These are phyloP conservation scores for Ernsta delagoae DNA, from an alignment of 2,888 invertebrate genomes.

Conservation along the genomic window DNA sequence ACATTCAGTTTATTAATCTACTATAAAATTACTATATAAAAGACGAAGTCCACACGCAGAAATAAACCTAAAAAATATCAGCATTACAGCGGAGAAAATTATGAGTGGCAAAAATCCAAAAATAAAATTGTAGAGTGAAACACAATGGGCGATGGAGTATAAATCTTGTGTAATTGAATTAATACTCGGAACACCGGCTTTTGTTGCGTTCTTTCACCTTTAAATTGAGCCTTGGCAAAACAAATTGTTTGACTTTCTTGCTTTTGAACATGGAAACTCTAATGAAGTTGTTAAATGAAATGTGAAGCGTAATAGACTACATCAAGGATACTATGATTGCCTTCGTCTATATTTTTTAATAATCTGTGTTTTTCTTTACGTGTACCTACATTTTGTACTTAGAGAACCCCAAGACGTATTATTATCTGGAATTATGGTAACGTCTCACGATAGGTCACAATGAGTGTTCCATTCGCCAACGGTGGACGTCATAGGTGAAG, in stretches of 20 bases:
- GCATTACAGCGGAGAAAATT: constrained; percentile 26
- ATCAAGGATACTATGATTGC: not conserved
- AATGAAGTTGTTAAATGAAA: not conserved
- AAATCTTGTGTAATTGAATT: constrained; percentile 37
- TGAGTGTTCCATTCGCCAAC: too few relatives aligned
- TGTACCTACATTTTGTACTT: too few relatives aligned
- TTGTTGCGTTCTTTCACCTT: constrained; percentile 32
- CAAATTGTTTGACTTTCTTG: constrained; percentile 33
- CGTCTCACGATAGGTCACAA: too few relatives aligned
- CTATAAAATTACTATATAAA: not conserved
- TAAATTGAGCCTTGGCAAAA: constrained; percentile 29
- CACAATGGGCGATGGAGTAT: constrained; percentile 36
- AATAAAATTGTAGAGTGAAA: constrained; percentile 20
- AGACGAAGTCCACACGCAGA: constrained; percentile 1
- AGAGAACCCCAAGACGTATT: too few relatives aligned
- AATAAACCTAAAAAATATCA: constrained; percentile 11
- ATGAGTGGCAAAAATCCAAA: constrained; percentile 24
- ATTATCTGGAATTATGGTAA: too few relatives aligned
- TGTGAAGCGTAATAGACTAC: not conserved
- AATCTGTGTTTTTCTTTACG: too few relatives aligned
- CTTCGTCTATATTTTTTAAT: not conserved
- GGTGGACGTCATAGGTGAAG: too few relatives aligned
- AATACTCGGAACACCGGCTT: constrained; percentile 31
- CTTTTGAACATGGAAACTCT: constrained; percentile 2
- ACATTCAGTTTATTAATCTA: too few relatives aligned